Evolutionary conservation across 2,113 vertebrate species (phyloP).

Genomic region (Casuarius casuarius): DNA sequence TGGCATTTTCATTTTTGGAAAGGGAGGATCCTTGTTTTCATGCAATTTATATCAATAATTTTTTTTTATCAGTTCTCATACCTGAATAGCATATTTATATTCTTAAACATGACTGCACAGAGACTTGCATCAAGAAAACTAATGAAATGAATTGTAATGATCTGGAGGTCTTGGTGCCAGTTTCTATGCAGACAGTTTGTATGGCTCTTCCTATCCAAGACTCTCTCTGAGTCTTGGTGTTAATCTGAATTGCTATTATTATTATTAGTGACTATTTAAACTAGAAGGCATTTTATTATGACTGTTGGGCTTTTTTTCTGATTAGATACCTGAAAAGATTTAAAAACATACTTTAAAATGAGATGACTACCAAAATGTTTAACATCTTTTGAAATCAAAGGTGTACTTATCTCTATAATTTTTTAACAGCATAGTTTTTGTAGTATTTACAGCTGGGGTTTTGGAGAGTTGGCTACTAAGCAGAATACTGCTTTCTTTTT

Average conservation of each 20-base stretch:
- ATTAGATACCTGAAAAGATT: background rate
- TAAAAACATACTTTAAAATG: background rate
- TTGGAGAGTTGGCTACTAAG: background rate
- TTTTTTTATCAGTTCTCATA: background rate
- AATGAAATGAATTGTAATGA: background rate
- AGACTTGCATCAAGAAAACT: background rate
- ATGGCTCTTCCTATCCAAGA: background rate
- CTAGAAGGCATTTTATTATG: background rate
- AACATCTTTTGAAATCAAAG: background rate
- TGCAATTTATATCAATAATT: background rate
- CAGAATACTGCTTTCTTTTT: background rate
- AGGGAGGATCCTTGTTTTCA: background rate
- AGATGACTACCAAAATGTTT: background rate
- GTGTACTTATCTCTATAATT: background rate
- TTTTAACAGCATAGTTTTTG: background rate
- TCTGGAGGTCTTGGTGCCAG: background rate
- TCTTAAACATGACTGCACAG: background rate
- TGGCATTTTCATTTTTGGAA: background rate
- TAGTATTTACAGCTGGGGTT: background rate
- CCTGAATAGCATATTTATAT: background rate
- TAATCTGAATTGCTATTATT: background rate
- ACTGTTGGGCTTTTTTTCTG: background rate
- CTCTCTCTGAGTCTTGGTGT: background rate
- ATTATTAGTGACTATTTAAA: background rate
- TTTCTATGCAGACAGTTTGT: background rate